Conservation (phyloP, 2,113 vertebrate species). For the Acanthisitta chloris region DNA sequence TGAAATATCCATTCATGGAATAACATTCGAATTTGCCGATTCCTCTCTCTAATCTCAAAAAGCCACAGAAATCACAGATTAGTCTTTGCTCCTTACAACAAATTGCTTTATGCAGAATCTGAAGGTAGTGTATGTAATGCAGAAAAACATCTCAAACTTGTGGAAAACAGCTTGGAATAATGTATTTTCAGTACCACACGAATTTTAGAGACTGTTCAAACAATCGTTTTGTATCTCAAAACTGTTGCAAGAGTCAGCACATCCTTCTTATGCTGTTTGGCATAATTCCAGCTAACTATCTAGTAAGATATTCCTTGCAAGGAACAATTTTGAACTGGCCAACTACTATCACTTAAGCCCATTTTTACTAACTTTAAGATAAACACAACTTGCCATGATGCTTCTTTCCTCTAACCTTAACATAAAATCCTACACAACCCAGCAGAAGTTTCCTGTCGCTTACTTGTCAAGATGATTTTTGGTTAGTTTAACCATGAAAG, state of each 20-base stretch:
- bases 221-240: neutral
- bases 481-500: neutral
- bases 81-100: neutral
- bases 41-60: neutral
- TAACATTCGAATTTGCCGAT: neutral
- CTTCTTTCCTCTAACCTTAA: neutral
- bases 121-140: neutral
- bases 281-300: neutral
- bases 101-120: neutral
- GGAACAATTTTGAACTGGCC: neutral
- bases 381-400: neutral
- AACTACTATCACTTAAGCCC: neutral
- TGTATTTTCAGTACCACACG: neutral
- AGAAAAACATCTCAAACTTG: neutral
- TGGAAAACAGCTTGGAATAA: neutral
- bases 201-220: neutral
- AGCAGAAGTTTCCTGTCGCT: neutral
- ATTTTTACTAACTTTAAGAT: neutral
- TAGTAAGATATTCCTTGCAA: neutral
- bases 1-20: neutral
- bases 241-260: neutral
- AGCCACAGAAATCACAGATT: neutral
- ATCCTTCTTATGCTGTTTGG: neutral
- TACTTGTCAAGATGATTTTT: neutral
- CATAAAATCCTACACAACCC: neutral